These are phyloP conservation scores for Euborellia annulipes DNA, from an alignment of 1,140 invertebrate genomes.

Conservation along the genomic window DNA sequence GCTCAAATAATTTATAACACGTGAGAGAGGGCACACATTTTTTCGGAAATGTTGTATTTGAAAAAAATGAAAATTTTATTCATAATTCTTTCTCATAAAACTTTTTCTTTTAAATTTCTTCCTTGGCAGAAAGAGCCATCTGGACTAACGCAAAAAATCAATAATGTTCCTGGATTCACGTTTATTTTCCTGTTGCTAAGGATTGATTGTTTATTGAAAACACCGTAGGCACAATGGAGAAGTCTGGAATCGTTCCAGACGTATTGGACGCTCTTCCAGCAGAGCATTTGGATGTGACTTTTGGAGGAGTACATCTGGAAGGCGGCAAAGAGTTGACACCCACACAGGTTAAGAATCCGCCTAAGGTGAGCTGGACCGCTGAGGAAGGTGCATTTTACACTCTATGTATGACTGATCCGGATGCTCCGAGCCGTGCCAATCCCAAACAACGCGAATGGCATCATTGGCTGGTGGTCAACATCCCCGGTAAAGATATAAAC, in stretches of 20 bases:
- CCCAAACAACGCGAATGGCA: slow-evolving; percentile 35
- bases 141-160: too few relatives aligned
- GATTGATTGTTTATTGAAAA: neutral
- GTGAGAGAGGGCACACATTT: too few relatives aligned
- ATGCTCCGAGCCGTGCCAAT: slow-evolving; percentile 9
- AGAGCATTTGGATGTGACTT: slow-evolving; percentile 24
- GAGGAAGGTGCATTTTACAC: slow-evolving; percentile 38
- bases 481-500: slow-evolving; percentile 32
- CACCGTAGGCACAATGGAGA: slow-evolving; percentile 22
- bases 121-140: too few relatives aligned
- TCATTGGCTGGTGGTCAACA: slow-evolving; percentile 41
- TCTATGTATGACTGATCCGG: slow-evolving; percentile 31
- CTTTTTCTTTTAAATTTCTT: too few relatives aligned
- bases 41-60: too few relatives aligned
- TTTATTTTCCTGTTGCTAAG: too few relatives aligned
- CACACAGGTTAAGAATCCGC: slow-evolving; percentile 25
- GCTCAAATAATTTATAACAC: too few relatives aligned
- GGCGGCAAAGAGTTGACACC: slow-evolving; percentile 38
- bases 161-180: too few relatives aligned
- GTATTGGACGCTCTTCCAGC: slow-evolving; percentile 26
- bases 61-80: too few relatives aligned
- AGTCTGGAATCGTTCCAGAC: slow-evolving; percentile 30
- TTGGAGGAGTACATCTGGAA: slow-evolving; percentile 27
- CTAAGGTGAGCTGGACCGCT: slow-evolving; percentile 31
- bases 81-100: too few relatives aligned